These are phyloP conservation scores for Gallirallus australis DNA, from an alignment of 2,797 vertebrate species.

Conservation along the genomic window DNA sequence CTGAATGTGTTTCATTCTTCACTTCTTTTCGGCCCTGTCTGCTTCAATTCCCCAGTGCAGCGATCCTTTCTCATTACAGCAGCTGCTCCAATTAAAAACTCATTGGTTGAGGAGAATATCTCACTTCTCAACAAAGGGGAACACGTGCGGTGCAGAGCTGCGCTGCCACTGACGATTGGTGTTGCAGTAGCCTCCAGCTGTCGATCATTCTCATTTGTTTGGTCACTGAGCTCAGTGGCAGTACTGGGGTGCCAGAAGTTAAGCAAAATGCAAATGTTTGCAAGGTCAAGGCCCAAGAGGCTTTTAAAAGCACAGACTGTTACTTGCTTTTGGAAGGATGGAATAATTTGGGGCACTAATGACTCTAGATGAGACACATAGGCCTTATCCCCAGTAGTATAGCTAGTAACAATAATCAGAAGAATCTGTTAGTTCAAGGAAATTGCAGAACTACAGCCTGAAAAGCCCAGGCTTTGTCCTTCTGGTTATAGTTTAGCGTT, in stretches of 20 bases:
- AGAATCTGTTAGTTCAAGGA: background rate
- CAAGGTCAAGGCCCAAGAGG: background rate
- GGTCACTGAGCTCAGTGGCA: background rate
- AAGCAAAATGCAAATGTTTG: constrained; percentile 1
- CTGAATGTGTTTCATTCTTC: background rate
- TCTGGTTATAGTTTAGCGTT: background rate
- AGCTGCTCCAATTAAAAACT: background rate
- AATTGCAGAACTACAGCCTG: background rate
- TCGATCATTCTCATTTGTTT: background rate
- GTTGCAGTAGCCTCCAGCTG: background rate
- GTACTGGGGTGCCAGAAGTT: background rate
- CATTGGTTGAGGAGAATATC: background rate
- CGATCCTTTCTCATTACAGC: background rate
- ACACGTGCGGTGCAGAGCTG: background rate
- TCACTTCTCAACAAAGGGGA: background rate
- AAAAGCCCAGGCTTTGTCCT: background rate
- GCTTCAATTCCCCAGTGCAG: background rate
- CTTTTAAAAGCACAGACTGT: background rate
- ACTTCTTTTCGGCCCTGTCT: background rate
- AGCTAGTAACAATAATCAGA: background rate
- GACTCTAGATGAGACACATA: background rate
- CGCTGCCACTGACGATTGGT: rapidly evolving
- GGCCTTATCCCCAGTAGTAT: rapidly evolving
- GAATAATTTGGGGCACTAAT: background rate
- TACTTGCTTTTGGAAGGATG: background rate